Evolutionary conservation across 2,797 vertebrate species (phyloP).

Genomic region (Linurgus olivaceus): DNA sequence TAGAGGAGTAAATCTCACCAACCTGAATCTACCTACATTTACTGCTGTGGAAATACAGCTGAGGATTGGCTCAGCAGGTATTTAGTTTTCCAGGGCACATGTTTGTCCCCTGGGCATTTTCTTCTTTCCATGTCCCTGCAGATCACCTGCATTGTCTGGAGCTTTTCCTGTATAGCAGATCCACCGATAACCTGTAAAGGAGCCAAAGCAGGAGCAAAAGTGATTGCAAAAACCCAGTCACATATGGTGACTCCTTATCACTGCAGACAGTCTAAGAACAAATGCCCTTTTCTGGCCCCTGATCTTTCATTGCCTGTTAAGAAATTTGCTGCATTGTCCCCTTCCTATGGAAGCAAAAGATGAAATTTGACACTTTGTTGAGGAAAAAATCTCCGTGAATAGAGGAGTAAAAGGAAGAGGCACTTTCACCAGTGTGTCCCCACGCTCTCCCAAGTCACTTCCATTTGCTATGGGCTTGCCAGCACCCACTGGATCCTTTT

Average conservation of each 20-base stretch:
- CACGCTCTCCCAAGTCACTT: neutral
- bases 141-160: neutral
- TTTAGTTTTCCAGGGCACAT: neutral
- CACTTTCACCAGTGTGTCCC: neutral
- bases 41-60: neutral
- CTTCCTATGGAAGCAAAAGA: neutral
- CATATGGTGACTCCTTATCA: neutral
- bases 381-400: neutral
- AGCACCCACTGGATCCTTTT: neutral
- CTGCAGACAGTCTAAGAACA: neutral
- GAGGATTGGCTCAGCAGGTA: neutral
- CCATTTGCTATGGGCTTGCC: neutral
- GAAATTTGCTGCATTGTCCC: neutral
- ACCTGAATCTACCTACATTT: neutral
- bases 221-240: neutral
- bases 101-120: neutral
- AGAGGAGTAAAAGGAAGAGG: neutral
- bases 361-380: neutral
- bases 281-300: neutral
- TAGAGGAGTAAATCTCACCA: neutral
- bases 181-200: neutral
- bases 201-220: neutral
- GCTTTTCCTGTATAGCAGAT: neutral
- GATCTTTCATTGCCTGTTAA: neutral
- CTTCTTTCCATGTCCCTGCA: neutral